phyloP scores from a whole-genome alignment of 2,797 vertebrate species.

The Myoxocephalus aenaeus region DNA sequence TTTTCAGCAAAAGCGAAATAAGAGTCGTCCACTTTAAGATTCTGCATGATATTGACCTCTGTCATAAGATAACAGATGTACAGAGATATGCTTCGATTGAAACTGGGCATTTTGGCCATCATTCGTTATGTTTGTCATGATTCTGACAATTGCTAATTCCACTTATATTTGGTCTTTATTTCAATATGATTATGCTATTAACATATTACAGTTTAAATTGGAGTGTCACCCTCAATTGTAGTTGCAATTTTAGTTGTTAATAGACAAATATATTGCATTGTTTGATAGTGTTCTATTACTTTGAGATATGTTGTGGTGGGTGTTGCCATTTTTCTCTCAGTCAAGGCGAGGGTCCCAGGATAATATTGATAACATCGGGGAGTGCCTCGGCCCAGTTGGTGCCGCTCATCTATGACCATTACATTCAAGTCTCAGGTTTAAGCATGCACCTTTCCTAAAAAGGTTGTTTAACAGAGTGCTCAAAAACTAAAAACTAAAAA shows the following conservation, averaged over 20 bases:
- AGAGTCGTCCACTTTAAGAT: not conserved
- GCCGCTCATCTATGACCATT: not conserved
- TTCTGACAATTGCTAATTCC: not conserved
- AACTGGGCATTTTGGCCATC: not conserved
- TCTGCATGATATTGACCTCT: not conserved
- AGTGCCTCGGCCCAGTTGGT: not conserved
- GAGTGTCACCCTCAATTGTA: not conserved
- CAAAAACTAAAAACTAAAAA: too few relatives aligned
- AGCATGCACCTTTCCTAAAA: not conserved
- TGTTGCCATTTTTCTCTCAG: not conserved
- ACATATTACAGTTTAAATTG: not conserved
- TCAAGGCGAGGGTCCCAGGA: not conserved
- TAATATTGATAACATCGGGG: not conserved
- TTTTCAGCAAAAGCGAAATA: not conserved
- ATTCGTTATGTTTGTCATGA: not conserved
- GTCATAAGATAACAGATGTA: not conserved
- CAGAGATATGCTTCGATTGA: not conserved
- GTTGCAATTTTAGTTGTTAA: not conserved
- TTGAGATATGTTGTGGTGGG: not conserved
- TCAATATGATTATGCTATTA: not conserved
- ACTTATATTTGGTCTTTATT: not conserved
- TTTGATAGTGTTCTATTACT: not conserved
- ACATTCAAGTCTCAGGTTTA: not conserved
- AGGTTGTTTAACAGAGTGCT: not conserved
- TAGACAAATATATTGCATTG: not conserved